Evolutionary conservation across 2,113 vertebrate genomes (phyloP).

Genomic region (Aix galericulata): DNA sequence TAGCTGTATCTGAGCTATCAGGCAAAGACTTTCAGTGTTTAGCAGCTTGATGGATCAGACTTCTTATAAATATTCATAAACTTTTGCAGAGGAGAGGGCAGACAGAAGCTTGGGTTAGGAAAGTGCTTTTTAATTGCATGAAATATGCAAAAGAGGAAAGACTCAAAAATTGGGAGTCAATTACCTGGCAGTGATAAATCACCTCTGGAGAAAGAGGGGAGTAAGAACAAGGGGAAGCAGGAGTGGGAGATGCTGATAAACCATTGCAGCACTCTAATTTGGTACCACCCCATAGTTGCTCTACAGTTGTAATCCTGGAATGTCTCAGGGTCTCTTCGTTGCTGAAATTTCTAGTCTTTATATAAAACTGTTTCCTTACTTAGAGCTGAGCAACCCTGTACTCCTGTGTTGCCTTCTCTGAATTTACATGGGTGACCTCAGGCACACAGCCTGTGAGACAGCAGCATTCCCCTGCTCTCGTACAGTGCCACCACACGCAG

Average conservation of each 20-base stretch:
- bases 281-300: background rate
- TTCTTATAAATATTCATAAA: background rate
- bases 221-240: background rate
- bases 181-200: conserved; percentile 44
- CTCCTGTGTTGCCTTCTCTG: background rate
- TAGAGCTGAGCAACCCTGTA: background rate
- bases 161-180: background rate
- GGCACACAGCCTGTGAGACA: background rate
- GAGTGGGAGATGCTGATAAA: background rate
- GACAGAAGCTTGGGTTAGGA: background rate
- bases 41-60: background rate
- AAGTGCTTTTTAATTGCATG: background rate
- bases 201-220: conserved; percentile 19
- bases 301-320: background rate
- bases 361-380: background rate
- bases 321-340: background rate
- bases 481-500: accelerated
- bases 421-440: accelerated
- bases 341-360: background rate
- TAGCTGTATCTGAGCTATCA: background rate
- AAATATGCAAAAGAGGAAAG: background rate
- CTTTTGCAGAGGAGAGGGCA: background rate
- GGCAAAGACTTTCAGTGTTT: background rate
- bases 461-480: background rate
- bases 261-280: background rate